These are phyloP conservation scores for Muntiacus reevesi DNA, from an alignment of 2,113 vertebrate species.

Conservation along the genomic window DNA sequence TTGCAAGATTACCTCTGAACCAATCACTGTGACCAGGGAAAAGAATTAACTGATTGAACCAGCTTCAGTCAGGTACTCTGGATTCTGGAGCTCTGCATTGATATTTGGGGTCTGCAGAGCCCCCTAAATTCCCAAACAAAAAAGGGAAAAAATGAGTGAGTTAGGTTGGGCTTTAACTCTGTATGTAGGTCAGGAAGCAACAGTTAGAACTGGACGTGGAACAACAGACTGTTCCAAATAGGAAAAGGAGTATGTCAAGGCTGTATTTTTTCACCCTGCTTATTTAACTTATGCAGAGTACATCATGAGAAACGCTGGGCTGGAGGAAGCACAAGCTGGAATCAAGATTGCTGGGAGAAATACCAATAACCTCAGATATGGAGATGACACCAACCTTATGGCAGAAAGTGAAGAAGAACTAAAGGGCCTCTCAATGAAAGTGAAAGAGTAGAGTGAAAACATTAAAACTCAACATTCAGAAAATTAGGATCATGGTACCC, in stretches of 20 bases:
- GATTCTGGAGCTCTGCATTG: not conserved
- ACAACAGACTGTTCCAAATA: not conserved
- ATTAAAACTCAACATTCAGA: not conserved
- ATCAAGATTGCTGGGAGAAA: not conserved
- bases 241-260: not conserved
- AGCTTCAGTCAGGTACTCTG: not conserved
- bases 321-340: not conserved
- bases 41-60: not conserved
- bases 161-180: not conserved
- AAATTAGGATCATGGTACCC: not conserved
- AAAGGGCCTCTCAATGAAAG: not conserved
- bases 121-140: not conserved
- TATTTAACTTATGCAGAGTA: not conserved
- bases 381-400: not conserved
- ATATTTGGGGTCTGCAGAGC: not conserved
- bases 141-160: not conserved
- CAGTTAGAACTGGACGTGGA: not conserved
- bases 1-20: not conserved
- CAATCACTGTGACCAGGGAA: not conserved
- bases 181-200: not conserved
- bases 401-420: not conserved
- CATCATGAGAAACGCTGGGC: not conserved
- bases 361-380: not conserved
- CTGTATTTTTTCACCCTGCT: not conserved
- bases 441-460: not conserved